Conservation (phyloP, 2,888 invertebrate species). For the Acanthosoma haemorrhoidale region DNA sequence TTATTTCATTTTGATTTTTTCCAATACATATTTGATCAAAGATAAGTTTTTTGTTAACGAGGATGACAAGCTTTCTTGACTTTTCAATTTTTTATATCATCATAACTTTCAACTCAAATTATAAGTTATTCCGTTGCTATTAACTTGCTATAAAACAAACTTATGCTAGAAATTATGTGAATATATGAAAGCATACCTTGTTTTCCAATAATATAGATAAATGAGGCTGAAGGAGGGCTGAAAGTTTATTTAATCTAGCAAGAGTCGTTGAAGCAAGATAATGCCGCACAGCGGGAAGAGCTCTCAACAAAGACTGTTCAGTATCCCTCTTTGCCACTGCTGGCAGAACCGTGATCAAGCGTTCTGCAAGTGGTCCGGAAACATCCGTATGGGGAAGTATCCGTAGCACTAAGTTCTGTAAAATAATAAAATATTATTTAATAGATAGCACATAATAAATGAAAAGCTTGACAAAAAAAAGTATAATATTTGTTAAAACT, state of each 20-base stretch:
- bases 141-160: no score
- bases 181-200: conserved; percentile 34
- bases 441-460: neutral
- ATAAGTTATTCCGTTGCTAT: no score
- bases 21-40: no score
- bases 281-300: conserved; percentile 38
- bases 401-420: conserved; percentile 61
- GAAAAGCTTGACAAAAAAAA: neutral
- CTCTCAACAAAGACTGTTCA: conserved; percentile 35
- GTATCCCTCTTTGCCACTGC: conserved; percentile 34
- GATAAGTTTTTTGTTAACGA: no score
- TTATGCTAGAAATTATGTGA: no score
- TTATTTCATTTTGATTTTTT: no score
- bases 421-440: neutral
- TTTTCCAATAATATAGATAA: conserved; percentile 32
- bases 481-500: neutral
- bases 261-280: conserved; percentile 33
- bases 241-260: conserved; percentile 24
- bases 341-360: conserved; percentile 33
- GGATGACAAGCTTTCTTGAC: no score
- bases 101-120: no score
- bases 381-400: conserved; percentile 49
- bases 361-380: conserved; percentile 33
- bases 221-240: conserved; percentile 28
- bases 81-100: no score